Evolutionary conservation across 2,113 vertebrate genomes (phyloP), one percentile per base, ranked within the genome.

Genomic region (Archilochus colubris): DNA sequence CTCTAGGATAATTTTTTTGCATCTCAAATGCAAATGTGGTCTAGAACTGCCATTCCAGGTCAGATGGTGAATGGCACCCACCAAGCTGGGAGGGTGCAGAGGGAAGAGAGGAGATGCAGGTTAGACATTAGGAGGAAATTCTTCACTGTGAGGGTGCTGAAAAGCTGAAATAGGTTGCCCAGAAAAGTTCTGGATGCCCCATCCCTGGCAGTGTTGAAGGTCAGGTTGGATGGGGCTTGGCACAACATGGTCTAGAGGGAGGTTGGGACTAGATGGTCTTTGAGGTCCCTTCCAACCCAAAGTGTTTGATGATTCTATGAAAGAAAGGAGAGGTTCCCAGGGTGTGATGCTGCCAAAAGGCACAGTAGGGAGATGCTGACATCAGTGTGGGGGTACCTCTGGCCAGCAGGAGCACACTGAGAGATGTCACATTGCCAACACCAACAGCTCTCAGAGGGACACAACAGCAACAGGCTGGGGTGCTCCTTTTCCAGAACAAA

Each of bases 321-420:
- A 40, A 68, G 20, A 50, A 74, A 20, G 12, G 40, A 87, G 51
- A 18, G 2, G 20, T 17, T 59, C 64, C 14, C n/a, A 77, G 44
- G n/a, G 25, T 12, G 3, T 6, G n/a, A 40, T 40, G 31, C 36
- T 68, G 12, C 46, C 15, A 46, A 46, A 46, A 46, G 18, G 9
- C 0, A 0, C 43, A 44, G 31, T 2, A 63, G 40, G 6, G 25
- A 57, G 55, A 46, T 28, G 36, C 13, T 75, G 14, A 3, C 2
- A 6, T 30, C 14, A 1, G 1, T 0, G 1, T 11, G 28, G 44
- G 46, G 31, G 36, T 16, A 17, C 3, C 14, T 20, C 6, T 21
- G 31, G 24, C 12, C 55, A 33, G 31, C 20, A n/a, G 43, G 55
- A 62, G n/a, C 1, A 2, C 30, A 14, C 10, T 5, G 31, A 2